Percentiles rank a stretch among this genome's conserved stretches.
Evolutionary conservation across 2,113 vertebrate genomes (phyloP).

Genomic region (Marmota flaviventris): DNA sequence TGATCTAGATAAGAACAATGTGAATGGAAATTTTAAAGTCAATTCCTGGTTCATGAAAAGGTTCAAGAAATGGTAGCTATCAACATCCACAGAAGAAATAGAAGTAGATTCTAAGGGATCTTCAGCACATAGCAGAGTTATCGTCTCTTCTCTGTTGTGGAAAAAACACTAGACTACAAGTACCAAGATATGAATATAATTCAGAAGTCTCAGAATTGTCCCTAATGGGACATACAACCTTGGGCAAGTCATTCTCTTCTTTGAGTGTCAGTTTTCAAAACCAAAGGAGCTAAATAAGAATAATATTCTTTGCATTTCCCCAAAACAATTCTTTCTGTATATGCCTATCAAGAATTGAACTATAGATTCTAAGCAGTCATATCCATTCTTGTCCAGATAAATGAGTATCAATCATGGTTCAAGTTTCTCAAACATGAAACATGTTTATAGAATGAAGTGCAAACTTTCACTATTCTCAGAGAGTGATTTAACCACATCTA

Average conservation of each 20-base stretch:
- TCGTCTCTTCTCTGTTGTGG: not conserved
- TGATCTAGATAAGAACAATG: not conserved
- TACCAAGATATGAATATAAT: not conserved
- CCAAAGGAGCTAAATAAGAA: not conserved
- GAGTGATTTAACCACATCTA: not conserved
- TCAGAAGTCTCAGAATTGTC: not conserved
- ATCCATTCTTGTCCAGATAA: slow-evolving; percentile 38
- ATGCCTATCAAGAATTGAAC: not conserved
- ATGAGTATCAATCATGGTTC: not conserved
- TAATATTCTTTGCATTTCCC: not conserved
- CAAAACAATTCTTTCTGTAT: not conserved
- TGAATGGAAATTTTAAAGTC: not conserved
- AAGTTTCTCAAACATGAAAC: not conserved
- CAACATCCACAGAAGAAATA: not conserved
- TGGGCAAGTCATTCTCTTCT: not conserved
- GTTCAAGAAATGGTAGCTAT: not conserved
- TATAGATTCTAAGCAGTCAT: not conserved
- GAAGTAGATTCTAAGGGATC: not conserved
- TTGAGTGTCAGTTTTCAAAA: not conserved
- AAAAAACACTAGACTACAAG: not conserved
- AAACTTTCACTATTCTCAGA: not conserved
- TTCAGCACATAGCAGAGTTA: not conserved
- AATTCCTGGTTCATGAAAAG: not conserved
- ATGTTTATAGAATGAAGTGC: not conserved
- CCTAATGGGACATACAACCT: not conserved